phyloP scores from a whole-genome alignment of 2,113 vertebrate species.

The Toxotes chatareus region DNA sequence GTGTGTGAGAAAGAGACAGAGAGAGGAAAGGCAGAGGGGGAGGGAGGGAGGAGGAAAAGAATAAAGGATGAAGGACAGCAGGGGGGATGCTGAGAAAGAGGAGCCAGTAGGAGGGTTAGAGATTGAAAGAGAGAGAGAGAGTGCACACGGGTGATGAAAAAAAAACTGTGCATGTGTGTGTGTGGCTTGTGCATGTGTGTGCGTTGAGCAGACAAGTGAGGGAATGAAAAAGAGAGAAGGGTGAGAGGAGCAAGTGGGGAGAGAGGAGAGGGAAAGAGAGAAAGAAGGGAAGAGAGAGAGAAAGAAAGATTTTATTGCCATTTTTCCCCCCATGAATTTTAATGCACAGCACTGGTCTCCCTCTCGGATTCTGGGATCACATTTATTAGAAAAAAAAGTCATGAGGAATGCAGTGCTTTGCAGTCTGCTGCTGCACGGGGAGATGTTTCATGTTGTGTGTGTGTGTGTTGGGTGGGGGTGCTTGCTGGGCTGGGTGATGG shows the following conservation, averaged over 20 bases:
- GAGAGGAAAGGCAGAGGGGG: constrained; percentile 41
- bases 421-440: constrained; percentile 73
- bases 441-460: constrained; percentile 68
- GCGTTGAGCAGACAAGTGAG: constrained; percentile 72
- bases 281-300: constrained; percentile 43
- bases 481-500: constrained; percentile 16
- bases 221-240: constrained; percentile 72
- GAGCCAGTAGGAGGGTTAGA: constrained; percentile 76
- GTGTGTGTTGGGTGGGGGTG: constrained; percentile 16
- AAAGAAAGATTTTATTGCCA: constrained; percentile 82
- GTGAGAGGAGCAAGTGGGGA: constrained; percentile 54
- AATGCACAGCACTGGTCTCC: constrained; percentile 79
- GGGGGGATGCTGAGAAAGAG: constrained; percentile 81
- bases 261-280: constrained; percentile 51
- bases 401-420: constrained; percentile 77
- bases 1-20: constrained; percentile 30
- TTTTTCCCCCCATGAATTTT: constrained; percentile 84
- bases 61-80: constrained; percentile 83
- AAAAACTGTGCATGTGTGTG: constrained; percentile 45
- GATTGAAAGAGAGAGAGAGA: constrained; percentile 71
- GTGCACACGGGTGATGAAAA: constrained; percentile 69
- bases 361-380: constrained; percentile 80
- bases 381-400: constrained; percentile 81
- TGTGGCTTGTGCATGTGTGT: constrained; percentile 14
- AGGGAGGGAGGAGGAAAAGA: constrained; percentile 71